phyloP scores from a whole-genome alignment of 2,113 vertebrate genomes.

The Perca flavescens region DNA sequence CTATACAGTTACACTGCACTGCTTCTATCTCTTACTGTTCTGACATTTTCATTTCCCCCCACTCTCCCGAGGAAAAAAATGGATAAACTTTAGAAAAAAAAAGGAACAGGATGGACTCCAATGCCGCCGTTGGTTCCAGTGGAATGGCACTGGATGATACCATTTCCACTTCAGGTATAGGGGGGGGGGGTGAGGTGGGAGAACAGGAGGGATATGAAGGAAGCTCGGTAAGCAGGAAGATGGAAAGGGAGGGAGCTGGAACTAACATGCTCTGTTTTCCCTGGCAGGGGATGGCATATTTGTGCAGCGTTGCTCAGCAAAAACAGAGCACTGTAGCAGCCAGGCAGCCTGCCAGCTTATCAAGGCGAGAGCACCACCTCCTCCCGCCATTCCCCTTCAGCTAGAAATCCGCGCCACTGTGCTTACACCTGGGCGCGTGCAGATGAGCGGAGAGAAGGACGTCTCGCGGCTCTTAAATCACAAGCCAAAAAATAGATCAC shows the following conservation, averaged over 20 bases:
- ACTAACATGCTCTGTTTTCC: slow-evolving; percentile 60
- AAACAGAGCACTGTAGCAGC: slow-evolving; percentile 44
- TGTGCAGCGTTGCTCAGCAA: slow-evolving; percentile 54
- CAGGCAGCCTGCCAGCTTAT: slow-evolving; percentile 49
- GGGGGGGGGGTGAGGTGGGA: background rate
- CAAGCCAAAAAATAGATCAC: background rate
- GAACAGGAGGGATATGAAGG: slow-evolving; percentile 11
- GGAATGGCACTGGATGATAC: slow-evolving; percentile 35
- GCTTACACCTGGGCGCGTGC: slow-evolving; percentile 13
- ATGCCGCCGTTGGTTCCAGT: slow-evolving; percentile 25
- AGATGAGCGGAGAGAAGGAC: slow-evolving; percentile 25
- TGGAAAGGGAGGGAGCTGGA: slow-evolving; percentile 43
- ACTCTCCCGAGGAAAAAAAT: slow-evolving; percentile 40
- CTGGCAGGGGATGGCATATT: slow-evolving; percentile 39
- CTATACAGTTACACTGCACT: slow-evolving; percentile 73
- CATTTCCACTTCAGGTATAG: slow-evolving; percentile 27
- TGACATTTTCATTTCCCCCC: slow-evolving; percentile 67
- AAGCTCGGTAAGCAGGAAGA: slow-evolving; percentile 41
- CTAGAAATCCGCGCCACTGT: slow-evolving; percentile 17
- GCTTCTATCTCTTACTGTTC: slow-evolving; percentile 68
- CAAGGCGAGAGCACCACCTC: slow-evolving; percentile 8
- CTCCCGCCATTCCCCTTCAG: background rate
- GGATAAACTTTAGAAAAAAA: slow-evolving; percentile 11
- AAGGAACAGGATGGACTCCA: slow-evolving; percentile 40
- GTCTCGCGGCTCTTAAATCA: slow-evolving; percentile 7